Conservation (phyloP, 2,888 invertebrate species). For the Teleiodes luculella region DNA sequence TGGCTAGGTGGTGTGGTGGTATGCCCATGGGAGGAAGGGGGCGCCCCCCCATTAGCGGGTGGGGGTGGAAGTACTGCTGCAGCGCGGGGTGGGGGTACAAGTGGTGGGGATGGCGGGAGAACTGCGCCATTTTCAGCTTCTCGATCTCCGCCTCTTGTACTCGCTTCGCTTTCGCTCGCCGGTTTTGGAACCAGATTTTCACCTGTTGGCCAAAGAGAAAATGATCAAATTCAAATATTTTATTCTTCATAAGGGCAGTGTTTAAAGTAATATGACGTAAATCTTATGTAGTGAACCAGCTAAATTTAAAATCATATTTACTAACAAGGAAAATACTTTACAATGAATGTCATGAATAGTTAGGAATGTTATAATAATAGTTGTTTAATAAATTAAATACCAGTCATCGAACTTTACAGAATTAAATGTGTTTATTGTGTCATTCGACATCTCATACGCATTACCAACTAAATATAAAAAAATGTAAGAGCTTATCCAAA, state of each 20-base stretch:
- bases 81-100: constrained; percentile 78
- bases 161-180: constrained; percentile 97
- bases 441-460: no score
- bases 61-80: constrained; percentile 81
- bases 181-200: constrained; percentile 96
- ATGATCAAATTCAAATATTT: neutral
- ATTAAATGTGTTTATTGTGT: no score
- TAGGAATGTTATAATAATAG: no score
- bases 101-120: constrained; percentile 80
- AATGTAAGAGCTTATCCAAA: no score
- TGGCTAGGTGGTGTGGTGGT: constrained; percentile 60
- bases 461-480: no score
- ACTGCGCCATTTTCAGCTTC: constrained; percentile 91
- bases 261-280: no score
- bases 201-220: constrained; percentile 78
- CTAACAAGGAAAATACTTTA: no score
- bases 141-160: constrained; percentile 98
- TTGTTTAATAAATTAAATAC: no score
- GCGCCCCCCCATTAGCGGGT: constrained; percentile 76
- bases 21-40: constrained; percentile 70
- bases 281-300: no score
- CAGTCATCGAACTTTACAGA: no score
- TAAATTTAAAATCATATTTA: no score
- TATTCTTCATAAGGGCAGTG: neutral
- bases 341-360: no score